phyloP scores from a whole-genome alignment of 1,140 invertebrate species.

The Lordiphosa collinella region DNA sequence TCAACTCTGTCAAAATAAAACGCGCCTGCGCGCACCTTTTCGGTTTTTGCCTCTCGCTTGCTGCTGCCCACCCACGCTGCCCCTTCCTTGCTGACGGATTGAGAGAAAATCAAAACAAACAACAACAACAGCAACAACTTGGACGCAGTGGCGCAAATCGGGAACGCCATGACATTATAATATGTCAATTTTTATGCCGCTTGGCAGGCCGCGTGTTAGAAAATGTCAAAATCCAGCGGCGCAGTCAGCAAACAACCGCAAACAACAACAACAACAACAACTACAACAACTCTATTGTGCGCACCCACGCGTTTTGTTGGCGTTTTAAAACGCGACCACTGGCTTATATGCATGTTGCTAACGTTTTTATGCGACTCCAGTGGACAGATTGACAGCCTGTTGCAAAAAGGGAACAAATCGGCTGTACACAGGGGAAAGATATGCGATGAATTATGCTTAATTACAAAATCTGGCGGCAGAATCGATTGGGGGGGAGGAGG shows the following conservation, averaged over 20 bases:
- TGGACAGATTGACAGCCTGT: conserved; percentile 28
- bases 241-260: conserved; percentile 21
- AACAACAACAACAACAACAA: conserved; percentile 22
- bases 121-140: neutral
- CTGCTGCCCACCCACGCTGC: conserved; percentile 64
- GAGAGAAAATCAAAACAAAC: conserved; percentile 14
- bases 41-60: neutral
- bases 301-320: conserved; percentile 62
- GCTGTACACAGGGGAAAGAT: conserved; percentile 18
- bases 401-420: neutral
- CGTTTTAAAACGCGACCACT: conserved; percentile 59
- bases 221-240: conserved; percentile 74
- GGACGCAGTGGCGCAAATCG: conserved; percentile 75
- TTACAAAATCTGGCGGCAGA: neutral
- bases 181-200: conserved; percentile 77
- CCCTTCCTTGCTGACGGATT: conserved; percentile 50
- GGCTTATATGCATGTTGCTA: conserved; percentile 19
- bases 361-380: conserved; percentile 47
- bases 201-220: conserved; percentile 72
- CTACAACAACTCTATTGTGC: conserved; percentile 72
- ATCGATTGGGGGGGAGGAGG: no score
- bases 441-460: neutral
- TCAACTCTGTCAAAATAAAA: conserved; percentile 35
- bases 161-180: conserved; percentile 76
- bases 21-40: conserved; percentile 8